Base-by-base conservation (phyloP, 2,797 vertebrate species). In the Crossoptilon crossoptilon region DNA sequence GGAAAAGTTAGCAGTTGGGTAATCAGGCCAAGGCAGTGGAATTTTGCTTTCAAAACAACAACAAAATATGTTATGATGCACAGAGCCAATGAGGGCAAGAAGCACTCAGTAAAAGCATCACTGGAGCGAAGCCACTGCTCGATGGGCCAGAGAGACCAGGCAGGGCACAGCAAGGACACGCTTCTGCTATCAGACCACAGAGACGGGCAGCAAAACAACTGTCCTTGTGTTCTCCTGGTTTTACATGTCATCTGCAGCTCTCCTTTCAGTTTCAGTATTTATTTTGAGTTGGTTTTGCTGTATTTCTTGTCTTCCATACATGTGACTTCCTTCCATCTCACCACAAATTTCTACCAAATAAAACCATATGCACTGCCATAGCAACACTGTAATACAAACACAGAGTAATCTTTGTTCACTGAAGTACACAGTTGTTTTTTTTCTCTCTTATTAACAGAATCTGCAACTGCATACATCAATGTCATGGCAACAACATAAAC, bases 341-440 rank as follows among this genome's bases (percentile, higher is more conserved):
- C 90, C 89, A 94, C 94, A 96, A 70, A 96, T 90, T 97, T 96
- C 87, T 81, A 95, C 85, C 96, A 97, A 97, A 98, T 96, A 97
- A 97, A 97, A 97, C 96, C 97, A 97, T 96, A 97, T 96, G 97
- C 95, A 96, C 89, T 97, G 89, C 96, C 97, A 97, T 98, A 96
- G 97, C 97, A 97, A 98, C 97, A 91, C 33, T 94, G 90, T 95
- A 95, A 98, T 74, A 97, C 97, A 98, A 97, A 97, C 96, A 98
- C 80, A 79, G 93, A 67, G 59, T 87, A 93, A 97, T 95, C 97
- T 97, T 96, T 95, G 96, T 96, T 85, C 74, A 79, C 62, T 96
- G 91, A 90, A 96, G 94, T 90, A 97, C 94, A 97, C 82, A 91
- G 94, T 79, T 90, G 33, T 74, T 89, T 94, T 87, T 72, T 95